Evolutionary conservation across 2,113 vertebrate genomes (phyloP).

Genomic region (Chloropsis cyanopogon): DNA sequence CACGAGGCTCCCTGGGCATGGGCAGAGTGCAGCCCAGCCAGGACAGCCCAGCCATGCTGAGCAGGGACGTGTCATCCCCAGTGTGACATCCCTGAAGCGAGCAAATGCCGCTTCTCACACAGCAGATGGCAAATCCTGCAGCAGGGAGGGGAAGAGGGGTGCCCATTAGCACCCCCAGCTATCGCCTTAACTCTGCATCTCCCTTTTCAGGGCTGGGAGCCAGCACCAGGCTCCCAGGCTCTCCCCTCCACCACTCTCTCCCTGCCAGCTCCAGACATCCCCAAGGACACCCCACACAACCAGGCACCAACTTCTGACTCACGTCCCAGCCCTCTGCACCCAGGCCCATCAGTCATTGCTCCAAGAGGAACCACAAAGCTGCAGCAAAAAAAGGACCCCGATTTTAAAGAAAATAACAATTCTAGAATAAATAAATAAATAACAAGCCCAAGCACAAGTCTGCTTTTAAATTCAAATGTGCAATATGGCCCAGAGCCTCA

Average conservation of each 20-base stretch:
- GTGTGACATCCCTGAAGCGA: background rate
- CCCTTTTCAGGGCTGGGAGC: constrained; percentile 21
- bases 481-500: constrained; percentile 56
- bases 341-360: background rate
- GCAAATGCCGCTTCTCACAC: constrained; percentile 43
- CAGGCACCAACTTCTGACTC: background rate
- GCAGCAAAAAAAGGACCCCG: background rate
- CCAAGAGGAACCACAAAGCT: background rate
- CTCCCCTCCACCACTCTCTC: background rate
- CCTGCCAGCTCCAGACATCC: background rate
- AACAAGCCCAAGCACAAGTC: background rate
- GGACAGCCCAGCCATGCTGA: background rate
- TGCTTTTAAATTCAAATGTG: constrained; percentile 70
- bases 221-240: background rate
- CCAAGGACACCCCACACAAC: background rate
- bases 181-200: constrained; percentile 21
- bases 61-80: background rate
- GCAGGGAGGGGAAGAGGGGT: constrained; percentile 41
- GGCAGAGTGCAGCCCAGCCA: background rate
- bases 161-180: constrained; percentile 48
- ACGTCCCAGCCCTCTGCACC: no score
- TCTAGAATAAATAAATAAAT: constrained; percentile 50
- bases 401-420: constrained; percentile 22
- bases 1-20: rapidly evolving
- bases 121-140: constrained; percentile 58